phyloP scores from a whole-genome alignment of 2,797 vertebrate species.

The Oreonectes daqikongensis region DNA sequence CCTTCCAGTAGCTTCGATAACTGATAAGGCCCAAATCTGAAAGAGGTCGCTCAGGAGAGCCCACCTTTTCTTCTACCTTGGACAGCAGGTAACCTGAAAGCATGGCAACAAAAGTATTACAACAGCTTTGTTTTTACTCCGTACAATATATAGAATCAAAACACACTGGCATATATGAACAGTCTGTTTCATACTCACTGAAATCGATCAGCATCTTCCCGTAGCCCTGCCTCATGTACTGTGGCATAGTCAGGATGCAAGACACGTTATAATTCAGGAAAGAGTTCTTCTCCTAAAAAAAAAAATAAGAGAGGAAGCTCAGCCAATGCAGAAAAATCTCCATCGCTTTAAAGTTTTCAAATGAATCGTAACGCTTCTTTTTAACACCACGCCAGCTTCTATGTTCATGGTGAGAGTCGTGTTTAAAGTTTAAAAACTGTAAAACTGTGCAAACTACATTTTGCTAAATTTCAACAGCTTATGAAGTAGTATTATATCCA shows the following conservation, averaged over 20 bases:
- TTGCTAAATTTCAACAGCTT: too few relatives aligned
- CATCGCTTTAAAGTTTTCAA: too few relatives aligned
- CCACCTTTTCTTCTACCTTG: slow-evolving; percentile 82
- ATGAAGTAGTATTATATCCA: too few relatives aligned
- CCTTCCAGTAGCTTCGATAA: slow-evolving; percentile 91
- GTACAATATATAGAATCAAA: too few relatives aligned
- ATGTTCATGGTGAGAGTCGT: too few relatives aligned
- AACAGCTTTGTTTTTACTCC: too few relatives aligned
- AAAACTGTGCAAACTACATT: too few relatives aligned
- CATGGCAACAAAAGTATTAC: neutral
- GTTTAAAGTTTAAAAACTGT: too few relatives aligned
- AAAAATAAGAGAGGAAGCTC: neutral
- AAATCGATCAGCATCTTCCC: slow-evolving; percentile 93
- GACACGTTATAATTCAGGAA: slow-evolving; percentile 92
- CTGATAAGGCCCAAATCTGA: slow-evolving; percentile 89
- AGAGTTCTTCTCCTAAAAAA: slow-evolving; percentile 86
- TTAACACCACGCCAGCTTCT: too few relatives aligned
- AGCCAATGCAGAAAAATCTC: neutral
- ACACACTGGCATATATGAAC: neutral
- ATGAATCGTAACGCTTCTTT: too few relatives aligned
- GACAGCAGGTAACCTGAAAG: slow-evolving; percentile 56
- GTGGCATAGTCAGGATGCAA: slow-evolving; percentile 90
- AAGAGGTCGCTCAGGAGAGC: slow-evolving; percentile 83
- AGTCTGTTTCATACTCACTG: slow-evolving; percentile 75
- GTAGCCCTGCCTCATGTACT: slow-evolving; percentile 89